Conservation (phyloP, 2,888 invertebrate species). For the Hymenopus coronatus region DNA sequence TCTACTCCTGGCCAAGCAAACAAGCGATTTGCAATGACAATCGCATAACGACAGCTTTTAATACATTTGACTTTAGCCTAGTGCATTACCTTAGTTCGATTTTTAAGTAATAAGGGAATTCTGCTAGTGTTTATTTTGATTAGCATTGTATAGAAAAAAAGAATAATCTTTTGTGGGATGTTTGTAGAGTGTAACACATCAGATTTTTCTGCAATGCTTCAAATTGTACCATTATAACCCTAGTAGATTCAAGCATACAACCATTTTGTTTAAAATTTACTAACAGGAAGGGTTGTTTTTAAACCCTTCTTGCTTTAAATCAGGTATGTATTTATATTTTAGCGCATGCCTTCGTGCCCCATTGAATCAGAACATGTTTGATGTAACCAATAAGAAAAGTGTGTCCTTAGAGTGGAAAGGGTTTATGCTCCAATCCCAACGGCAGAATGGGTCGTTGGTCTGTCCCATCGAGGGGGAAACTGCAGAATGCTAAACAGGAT, state of each 20-base stretch:
- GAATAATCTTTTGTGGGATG: no score
- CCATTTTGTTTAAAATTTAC: not conserved
- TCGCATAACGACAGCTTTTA: no score
- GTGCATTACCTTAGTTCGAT: no score
- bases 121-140: no score
- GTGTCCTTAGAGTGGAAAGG: not conserved
- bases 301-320: not conserved
- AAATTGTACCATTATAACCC: no score
- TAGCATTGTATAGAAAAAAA: no score
- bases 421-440: not conserved
- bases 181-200: no score
- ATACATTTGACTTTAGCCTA: no score
- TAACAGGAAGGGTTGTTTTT: not conserved
- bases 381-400: slow-evolving; percentile 18
- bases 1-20: no score
- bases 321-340: not conserved
- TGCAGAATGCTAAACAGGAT: slow-evolving; percentile 2
- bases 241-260: not conserved
- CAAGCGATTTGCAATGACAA: no score
- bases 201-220: no score
- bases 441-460: slow-evolving; percentile 7
- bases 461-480: not conserved
- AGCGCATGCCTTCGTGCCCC: not conserved
- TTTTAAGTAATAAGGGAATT: no score
- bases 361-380: slow-evolving; percentile 10